Evolutionary conservation across 2,888 invertebrate genomes (phyloP).

Genomic region (Xylophagus ater): DNA sequence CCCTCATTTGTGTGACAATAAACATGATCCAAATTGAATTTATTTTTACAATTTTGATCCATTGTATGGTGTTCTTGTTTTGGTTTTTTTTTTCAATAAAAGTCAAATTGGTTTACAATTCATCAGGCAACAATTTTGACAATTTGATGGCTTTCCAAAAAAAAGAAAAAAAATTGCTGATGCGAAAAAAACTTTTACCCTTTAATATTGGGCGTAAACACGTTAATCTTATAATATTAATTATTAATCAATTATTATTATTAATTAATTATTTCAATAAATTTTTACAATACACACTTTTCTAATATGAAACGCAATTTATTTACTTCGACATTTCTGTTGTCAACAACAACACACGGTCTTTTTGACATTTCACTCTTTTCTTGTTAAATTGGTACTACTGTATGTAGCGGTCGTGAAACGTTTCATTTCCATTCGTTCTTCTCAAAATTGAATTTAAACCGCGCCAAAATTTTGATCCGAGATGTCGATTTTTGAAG

Average conservation of each 20-base stretch:
- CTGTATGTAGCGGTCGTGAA: not conserved
- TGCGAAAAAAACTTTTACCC: constrained; percentile 11
- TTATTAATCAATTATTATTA: too few species aligned
- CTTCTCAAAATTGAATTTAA: not conserved
- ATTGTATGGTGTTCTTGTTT: too few species aligned
- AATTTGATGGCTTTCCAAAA: too few species aligned
- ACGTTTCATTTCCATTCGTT: not conserved
- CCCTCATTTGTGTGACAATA: constrained; percentile 30
- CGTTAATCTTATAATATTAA: too few species aligned
- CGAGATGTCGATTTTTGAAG: constrained; percentile 20
- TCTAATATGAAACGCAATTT: not conserved
- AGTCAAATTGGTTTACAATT: constrained; percentile 12
- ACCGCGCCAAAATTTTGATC: not conserved
- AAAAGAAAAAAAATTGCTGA: constrained; percentile 16
- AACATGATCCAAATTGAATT: constrained; percentile 28
- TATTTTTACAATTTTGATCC: constrained; percentile 23
- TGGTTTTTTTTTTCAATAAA: too few species aligned
- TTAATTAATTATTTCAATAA: too few species aligned
- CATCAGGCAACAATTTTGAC: constrained; percentile 13
- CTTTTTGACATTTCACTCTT: constrained; percentile 14
- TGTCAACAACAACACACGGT: constrained; percentile 14
- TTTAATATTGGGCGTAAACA: too few species aligned
- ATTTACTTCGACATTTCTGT: constrained; percentile 1
- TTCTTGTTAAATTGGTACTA: constrained; percentile 6
- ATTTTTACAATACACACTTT: too few species aligned